Percentiles rank a stretch among this genome's conserved stretches.
These are phyloP conservation scores for Standfussiana lucernea DNA, from an alignment of 2,888 invertebrate genomes.

Conservation along the genomic window DNA sequence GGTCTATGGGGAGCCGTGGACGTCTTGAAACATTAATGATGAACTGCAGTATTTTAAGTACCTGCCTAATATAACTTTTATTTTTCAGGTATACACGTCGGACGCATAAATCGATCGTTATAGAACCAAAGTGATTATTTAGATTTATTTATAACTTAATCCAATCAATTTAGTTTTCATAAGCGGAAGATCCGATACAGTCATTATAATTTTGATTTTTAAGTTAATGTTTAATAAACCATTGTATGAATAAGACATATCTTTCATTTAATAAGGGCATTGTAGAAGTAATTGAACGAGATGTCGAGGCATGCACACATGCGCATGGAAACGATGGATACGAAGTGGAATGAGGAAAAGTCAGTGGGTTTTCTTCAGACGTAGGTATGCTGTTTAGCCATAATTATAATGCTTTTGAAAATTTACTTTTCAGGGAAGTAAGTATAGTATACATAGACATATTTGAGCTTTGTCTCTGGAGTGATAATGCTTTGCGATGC, in stretches of 20 bases:
- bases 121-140: conserved; percentile 72
- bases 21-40: background rate
- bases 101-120: conserved; percentile 42
- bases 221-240: conserved; percentile 53
- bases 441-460: no score
- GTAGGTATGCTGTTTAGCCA: no score
- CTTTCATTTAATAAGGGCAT: conserved; percentile 22
- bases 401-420: no score
- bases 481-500: no score
- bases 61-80: background rate
- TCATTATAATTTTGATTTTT: conserved; percentile 52
- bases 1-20: background rate
- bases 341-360: background rate
- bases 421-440: no score
- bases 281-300: background rate
- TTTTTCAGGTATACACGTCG: conserved; percentile 57
- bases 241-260: conserved; percentile 12
- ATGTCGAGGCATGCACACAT: background rate
- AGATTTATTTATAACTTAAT: conserved; percentile 59
- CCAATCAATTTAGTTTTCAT: conserved; percentile 23
- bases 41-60: background rate
- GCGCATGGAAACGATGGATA: no score
- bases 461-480: no score
- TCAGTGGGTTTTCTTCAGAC: no score
- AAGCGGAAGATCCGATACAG: conserved; percentile 23